phyloP scores from a whole-genome alignment of 1,140 invertebrate species.

The Caerostris darwini region DNA sequence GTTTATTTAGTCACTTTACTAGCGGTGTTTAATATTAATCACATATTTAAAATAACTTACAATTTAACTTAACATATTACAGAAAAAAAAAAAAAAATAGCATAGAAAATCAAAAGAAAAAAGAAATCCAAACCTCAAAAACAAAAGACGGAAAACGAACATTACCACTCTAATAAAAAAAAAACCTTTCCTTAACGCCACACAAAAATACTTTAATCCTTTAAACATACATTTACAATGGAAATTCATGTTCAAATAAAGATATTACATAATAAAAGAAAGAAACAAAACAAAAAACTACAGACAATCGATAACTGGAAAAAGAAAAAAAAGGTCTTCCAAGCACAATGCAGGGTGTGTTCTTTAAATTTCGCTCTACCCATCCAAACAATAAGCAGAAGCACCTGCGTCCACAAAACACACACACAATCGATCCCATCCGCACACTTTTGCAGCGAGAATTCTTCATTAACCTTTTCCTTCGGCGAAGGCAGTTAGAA shows the following conservation, averaged over 20 bases:
- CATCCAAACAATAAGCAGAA: background rate
- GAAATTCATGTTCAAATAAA: background rate
- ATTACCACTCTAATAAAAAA: too few relatives aligned
- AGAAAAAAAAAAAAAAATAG: too few relatives aligned
- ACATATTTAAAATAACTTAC: too few relatives aligned
- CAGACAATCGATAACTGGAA: background rate
- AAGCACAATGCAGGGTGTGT: background rate
- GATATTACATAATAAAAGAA: background rate
- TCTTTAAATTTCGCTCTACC: constrained; percentile 11
- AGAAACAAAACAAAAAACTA: background rate
- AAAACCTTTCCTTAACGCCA: too few relatives aligned
- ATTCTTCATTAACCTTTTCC: constrained; percentile 70
- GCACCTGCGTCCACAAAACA: background rate
- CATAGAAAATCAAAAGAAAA: too few relatives aligned
- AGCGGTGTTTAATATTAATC: too few relatives aligned
- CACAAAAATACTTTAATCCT: too few relatives aligned
- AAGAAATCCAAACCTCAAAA: too few relatives aligned
- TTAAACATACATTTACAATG: too few relatives aligned
- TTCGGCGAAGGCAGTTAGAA: background rate
- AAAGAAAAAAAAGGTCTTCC: background rate
- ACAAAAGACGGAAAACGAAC: too few relatives aligned
- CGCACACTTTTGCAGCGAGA: background rate
- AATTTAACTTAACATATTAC: too few relatives aligned
- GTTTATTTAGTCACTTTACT: too few relatives aligned
- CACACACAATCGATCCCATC: constrained; percentile 36